A percentile compares a stretch with the other conserved stretches of the same genome.
phyloP scores from a whole-genome alignment of 92 coral and sea anemone species.

The Zoanthus gigantus region DNA sequence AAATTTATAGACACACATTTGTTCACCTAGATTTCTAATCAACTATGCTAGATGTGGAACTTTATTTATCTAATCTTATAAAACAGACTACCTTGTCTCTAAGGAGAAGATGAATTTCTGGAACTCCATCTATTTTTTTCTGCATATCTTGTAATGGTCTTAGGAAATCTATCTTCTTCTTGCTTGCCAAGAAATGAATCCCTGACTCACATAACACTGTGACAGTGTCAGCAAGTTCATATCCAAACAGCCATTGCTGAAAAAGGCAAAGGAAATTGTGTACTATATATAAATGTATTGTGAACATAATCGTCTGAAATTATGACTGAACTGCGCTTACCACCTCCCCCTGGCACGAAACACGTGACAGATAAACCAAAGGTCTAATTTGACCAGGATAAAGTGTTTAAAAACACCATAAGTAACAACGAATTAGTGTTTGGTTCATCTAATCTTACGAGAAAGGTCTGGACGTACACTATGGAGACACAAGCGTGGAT shows the following conservation, averaged over 20 bases:
- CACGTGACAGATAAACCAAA: background rate
- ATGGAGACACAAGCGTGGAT: background rate
- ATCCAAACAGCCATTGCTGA: conserved; percentile 99
- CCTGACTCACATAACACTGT: conserved; percentile 87
- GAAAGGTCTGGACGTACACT: background rate
- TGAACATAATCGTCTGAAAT: no score
- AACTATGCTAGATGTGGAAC: background rate
- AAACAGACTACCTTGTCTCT: conserved; percentile 80
- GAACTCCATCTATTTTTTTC: conserved; percentile 83
- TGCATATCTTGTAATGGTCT: conserved; percentile 92
- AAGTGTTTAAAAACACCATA: background rate
- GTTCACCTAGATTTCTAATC: no score
- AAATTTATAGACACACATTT: no score
- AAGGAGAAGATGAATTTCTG: conserved; percentile 78
- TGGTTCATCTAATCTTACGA: background rate
- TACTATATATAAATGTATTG: no score
- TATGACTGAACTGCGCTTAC: background rate
- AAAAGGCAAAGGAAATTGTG: background rate
- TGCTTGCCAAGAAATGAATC: conserved; percentile 92
- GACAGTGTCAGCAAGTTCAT: conserved; percentile 95
- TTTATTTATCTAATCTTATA: no score
- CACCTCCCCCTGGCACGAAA: background rate
- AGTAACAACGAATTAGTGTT: background rate
- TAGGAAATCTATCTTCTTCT: conserved; percentile 97
- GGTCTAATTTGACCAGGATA: background rate